A percentile compares a stretch with the other conserved stretches of the same genome.
These are phyloP conservation scores for Pogonognathellus flavescens DNA, from an alignment of 1,140 invertebrate species.

Conservation along the genomic window DNA sequence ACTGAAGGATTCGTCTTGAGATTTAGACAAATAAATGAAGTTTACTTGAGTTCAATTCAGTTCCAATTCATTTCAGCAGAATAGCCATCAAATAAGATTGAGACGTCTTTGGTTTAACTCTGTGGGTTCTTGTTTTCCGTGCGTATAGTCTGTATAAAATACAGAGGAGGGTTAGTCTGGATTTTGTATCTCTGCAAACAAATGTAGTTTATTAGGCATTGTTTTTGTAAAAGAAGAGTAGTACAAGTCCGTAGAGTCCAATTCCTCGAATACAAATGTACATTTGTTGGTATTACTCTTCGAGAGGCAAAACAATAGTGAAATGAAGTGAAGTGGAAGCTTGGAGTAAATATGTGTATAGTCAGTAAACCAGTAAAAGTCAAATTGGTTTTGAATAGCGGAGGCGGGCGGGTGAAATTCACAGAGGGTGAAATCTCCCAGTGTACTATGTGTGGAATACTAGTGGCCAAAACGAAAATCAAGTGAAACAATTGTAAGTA, in stretches of 20 bases:
- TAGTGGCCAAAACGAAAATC: neutral
- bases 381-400: slow-evolving; percentile 39
- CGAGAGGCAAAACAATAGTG: neutral
- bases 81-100: slow-evolving; percentile 46
- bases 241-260: neutral
- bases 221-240: neutral
- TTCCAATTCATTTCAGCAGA: slow-evolving; percentile 38
- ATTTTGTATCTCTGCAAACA: neutral
- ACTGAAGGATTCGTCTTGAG: slow-evolving; percentile 24
- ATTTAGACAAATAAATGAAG: slow-evolving; percentile 37
- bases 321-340: slow-evolving; percentile 14
- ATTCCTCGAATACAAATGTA: neutral
- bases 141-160: neutral
- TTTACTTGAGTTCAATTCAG: slow-evolving; percentile 25
- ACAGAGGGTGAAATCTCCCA: slow-evolving; percentile 35
- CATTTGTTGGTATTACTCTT: neutral
- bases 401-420: slow-evolving; percentile 30
- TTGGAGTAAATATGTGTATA: slow-evolving; percentile 24
- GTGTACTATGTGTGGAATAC: slow-evolving; percentile 3
- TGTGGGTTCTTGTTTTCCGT: neutral
- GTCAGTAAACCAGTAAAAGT: slow-evolving; percentile 33
- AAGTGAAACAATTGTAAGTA: slow-evolving; percentile 1
- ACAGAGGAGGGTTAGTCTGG: neutral
- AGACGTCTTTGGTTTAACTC: slow-evolving; percentile 26
- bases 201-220: neutral